These are phyloP conservation scores for Oasisia sp. DNA, from an alignment of 2,888 invertebrate species.

Conservation along the genomic window DNA sequence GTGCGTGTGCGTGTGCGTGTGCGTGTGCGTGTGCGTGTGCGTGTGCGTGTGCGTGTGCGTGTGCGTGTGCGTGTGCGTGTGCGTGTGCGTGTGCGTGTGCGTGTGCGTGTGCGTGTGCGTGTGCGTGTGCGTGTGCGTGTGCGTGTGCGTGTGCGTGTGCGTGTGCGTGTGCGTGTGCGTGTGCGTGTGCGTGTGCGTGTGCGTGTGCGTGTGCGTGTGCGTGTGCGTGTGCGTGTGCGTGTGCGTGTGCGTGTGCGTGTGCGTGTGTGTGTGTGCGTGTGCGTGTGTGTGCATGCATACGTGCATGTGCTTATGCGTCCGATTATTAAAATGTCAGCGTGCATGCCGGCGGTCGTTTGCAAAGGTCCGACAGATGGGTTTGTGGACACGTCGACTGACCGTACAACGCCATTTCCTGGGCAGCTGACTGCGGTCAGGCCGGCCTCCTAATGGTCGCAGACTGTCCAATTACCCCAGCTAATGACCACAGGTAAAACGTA, in stretches of 20 bases:
- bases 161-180: too few species aligned
- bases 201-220: neutral
- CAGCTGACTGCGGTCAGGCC: neutral
- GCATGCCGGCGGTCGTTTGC: neutral
- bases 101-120: too few species aligned
- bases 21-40: too few species aligned
- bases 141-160: neutral
- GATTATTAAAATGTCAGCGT: neutral
- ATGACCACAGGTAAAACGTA: neutral
- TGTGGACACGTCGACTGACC: neutral
- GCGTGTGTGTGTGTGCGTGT: too few species aligned
- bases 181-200: too few species aligned
- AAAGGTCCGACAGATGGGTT: neutral
- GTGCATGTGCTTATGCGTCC: too few species aligned
- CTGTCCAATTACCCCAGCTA: conserved; percentile 13
- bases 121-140: too few species aligned
- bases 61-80: neutral
- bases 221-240: neutral
- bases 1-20: neutral
- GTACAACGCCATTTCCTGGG: neutral
- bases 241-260: too few species aligned
- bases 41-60: too few species aligned
- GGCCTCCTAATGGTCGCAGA: neutral
- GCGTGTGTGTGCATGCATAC: too few species aligned
- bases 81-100: neutral